Conservation (phyloP, 2,888 invertebrate species). For the Brachyopa scutellaris region DNA sequence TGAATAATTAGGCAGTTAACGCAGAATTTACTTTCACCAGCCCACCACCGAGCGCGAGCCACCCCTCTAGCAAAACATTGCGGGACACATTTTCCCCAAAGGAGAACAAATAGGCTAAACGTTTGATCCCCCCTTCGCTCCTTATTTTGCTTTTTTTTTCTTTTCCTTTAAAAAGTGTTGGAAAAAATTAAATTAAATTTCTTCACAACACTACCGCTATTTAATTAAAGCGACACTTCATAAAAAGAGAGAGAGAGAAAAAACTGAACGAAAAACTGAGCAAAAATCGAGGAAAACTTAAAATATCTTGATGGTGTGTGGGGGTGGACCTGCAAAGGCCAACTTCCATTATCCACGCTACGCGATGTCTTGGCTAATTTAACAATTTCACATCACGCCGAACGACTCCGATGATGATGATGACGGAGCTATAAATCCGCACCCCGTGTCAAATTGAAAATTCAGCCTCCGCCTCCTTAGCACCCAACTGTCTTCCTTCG, state of each 20-base stretch:
- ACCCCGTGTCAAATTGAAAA: conserved; percentile 69
- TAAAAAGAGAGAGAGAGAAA: conserved; percentile 9
- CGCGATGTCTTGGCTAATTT: conserved; percentile 71
- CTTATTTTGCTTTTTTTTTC: neutral
- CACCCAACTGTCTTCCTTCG: conserved; percentile 8
- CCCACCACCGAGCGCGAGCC: neutral
- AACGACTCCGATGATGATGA: conserved; percentile 69
- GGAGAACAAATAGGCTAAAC: conserved; percentile 50
- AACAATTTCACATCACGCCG: conserved; percentile 70
- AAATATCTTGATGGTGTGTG: neutral
- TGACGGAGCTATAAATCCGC: conserved; percentile 69
- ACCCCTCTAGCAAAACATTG: conserved; percentile 31
- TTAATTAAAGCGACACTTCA: conserved; percentile 63
- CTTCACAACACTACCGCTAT: conserved; percentile 39
- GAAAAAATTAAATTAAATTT: conserved; percentile 61
- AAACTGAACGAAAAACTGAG: conserved; percentile 5
- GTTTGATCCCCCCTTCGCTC: conserved; percentile 24
- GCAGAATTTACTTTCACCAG: conserved; percentile 50
- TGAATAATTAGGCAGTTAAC: conserved; percentile 73
- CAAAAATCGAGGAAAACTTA: neutral
- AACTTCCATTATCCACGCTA: conserved; percentile 53
- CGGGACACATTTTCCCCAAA: conserved; percentile 28
- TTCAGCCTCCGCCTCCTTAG: conserved; percentile 22
- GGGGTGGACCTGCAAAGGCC: conserved; percentile 43
- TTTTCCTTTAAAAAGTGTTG: neutral